phyloP scores from a whole-genome alignment of 2,113 vertebrate genomes.

The Oplegnathus fasciatus region DNA sequence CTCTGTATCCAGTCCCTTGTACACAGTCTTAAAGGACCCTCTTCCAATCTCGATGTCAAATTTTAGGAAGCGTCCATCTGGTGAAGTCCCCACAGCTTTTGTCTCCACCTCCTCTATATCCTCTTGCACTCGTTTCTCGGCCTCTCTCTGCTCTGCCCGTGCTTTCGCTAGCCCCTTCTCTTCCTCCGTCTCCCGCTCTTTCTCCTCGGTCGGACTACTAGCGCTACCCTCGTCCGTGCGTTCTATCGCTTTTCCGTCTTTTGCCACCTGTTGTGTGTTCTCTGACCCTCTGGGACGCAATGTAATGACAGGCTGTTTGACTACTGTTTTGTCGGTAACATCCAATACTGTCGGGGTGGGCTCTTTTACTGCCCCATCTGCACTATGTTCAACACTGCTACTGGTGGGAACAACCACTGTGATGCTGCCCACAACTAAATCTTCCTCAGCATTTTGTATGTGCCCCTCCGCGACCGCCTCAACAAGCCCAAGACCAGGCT shows the following conservation, averaged over 20 bases:
- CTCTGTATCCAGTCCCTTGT: conserved; percentile 98
- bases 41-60: conserved; percentile 98
- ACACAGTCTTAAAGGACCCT: conserved; percentile 98
- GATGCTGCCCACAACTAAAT: neutral
- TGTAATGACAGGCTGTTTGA: conserved; percentile 52
- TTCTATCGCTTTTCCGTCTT: conserved; percentile 57
- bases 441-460: conserved; percentile 21
- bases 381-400: conserved; percentile 16
- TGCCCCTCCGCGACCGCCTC: conserved; percentile 39
- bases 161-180: conserved; percentile 80
- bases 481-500: conserved; percentile 41
- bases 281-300: conserved; percentile 41
- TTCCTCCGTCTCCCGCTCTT: conserved; percentile 73
- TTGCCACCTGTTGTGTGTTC: conserved; percentile 47
- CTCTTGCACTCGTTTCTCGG: conserved; percentile 88
- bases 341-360: conserved; percentile 65
- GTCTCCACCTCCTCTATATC: conserved; percentile 97
- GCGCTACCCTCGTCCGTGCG: conserved; percentile 49
- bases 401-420: neutral
- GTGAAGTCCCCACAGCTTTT: conserved; percentile 96
- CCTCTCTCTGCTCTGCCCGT: conserved; percentile 84
- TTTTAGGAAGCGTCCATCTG: conserved; percentile 96
- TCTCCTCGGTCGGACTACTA: conserved; percentile 49
- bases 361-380: conserved; percentile 48
- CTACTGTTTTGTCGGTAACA: conserved; percentile 48